These are phyloP conservation scores for Apis dorsata DNA, from an alignment of 1,140 invertebrate species.

Conservation along the genomic window DNA sequence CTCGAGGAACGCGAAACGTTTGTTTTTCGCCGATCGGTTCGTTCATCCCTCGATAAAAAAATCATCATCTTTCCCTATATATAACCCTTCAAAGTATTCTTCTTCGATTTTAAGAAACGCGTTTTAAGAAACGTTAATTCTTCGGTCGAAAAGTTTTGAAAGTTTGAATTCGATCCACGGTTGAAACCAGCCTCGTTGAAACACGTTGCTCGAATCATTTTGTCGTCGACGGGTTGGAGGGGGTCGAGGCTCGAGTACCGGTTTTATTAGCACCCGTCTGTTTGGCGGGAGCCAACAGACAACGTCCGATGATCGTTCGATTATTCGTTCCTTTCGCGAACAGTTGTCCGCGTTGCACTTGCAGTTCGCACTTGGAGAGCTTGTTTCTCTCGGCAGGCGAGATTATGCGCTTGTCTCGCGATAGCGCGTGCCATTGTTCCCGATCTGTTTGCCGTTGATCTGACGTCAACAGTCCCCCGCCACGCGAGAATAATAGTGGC, in stretches of 20 bases:
- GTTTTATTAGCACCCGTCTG: slow-evolving; percentile 34
- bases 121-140: no score
- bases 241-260: slow-evolving; percentile 7
- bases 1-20: not conserved
- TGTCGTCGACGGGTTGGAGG: no score
- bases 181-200: not conserved
- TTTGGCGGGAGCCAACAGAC: slow-evolving; percentile 34
- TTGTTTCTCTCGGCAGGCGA: slow-evolving; percentile 19
- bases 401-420: slow-evolving; percentile 29
- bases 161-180: not conserved
- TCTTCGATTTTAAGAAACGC: no score
- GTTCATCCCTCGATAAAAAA: not conserved
- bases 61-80: no score
- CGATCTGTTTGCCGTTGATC: slow-evolving; percentile 13
- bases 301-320: slow-evolving; percentile 41
- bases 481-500: slow-evolving; percentile 27
- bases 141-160: not conserved
- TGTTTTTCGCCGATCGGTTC: not conserved
- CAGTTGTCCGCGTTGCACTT: slow-evolving; percentile 43
- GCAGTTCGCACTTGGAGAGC: slow-evolving; percentile 22
- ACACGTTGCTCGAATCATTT: not conserved
- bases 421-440: slow-evolving; percentile 40
- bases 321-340: slow-evolving; percentile 13
- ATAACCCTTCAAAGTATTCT: no score
- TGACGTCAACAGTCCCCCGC: slow-evolving; percentile 36